phyloP scores from a whole-genome alignment of 2,797 vertebrate genomes.

The Podarcis lilfordi region DNA sequence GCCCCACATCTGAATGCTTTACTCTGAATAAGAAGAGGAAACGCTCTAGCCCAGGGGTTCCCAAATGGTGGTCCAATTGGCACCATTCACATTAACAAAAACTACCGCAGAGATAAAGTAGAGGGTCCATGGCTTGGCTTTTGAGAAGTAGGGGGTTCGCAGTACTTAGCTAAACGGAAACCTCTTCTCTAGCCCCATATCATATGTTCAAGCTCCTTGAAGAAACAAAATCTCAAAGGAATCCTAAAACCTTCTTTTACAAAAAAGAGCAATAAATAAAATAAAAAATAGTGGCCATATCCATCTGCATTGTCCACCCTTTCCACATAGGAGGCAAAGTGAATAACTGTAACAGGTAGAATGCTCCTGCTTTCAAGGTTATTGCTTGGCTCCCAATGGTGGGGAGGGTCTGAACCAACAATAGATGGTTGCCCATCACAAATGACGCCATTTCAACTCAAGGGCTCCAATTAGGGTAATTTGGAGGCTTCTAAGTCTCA shows the following conservation, averaged over 20 bases:
- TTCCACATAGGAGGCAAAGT: constrained; percentile 7
- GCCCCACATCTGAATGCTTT: neutral
- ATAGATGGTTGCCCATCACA: neutral
- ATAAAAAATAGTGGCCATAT: neutral
- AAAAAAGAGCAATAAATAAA: neutral
- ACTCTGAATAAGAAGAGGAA: constrained; percentile 35
- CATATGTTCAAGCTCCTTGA: neutral
- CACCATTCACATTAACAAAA: too few species aligned
- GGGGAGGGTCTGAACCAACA: constrained; percentile 20
- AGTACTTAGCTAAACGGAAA: too few species aligned
- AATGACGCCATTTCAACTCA: constrained; percentile 28
- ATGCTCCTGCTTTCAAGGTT: constrained; percentile 17
- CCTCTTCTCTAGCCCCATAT: neutral
- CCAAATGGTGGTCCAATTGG: too few species aligned
- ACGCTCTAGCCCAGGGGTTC: neutral
- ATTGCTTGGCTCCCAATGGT: constrained; percentile 9
- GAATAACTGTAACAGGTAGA: neutral
- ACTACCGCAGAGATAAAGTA: too few species aligned
- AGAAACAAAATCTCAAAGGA: neutral
- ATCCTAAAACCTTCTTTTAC: constrained; percentile 7
- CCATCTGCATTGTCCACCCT: neutral
- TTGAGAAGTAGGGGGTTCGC: too few species aligned
- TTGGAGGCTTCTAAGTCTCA: neutral
- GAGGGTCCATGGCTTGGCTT: too few species aligned
- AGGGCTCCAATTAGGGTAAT: neutral